A percentile compares a stretch with the other conserved stretches of the same genome.
Evolutionary conservation across 2,113 vertebrate species (phyloP).

Genomic region (Cebidichthys violaceus): DNA sequence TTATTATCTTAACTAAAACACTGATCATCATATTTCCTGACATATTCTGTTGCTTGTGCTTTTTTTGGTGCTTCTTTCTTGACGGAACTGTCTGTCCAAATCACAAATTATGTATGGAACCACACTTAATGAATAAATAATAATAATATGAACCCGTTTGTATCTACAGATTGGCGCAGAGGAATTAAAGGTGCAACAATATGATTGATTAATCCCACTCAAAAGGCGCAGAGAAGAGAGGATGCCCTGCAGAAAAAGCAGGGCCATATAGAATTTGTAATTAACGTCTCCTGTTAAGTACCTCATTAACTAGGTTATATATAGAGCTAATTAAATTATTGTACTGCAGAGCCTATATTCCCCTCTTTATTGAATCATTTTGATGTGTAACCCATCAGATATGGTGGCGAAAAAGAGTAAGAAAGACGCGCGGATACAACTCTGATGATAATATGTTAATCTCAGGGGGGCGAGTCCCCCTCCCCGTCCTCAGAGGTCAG

Average conservation of each 20-base stretch:
- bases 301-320: slow-evolving; percentile 68
- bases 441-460: slow-evolving; percentile 32
- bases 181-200: slow-evolving; percentile 24
- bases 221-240: slow-evolving; percentile 15
- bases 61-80: neutral
- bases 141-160: too few species aligned
- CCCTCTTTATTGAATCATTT: slow-evolving; percentile 52
- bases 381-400: slow-evolving; percentile 44
- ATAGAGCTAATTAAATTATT: slow-evolving; percentile 71
- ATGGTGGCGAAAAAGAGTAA: slow-evolving; percentile 13
- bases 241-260: slow-evolving; percentile 65
- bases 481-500: slow-evolving; percentile 54
- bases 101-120: neutral
- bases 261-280: slow-evolving; percentile 71
- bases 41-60: neutral
- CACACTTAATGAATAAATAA: neutral
- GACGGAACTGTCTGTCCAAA: neutral
- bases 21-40: neutral
- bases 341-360: slow-evolving; percentile 49
- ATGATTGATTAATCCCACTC: slow-evolving; percentile 52
- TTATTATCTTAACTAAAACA: slow-evolving; percentile 5
- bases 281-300: slow-evolving; percentile 66
- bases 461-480: neutral
- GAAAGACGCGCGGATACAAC: neutral
- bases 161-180: neutral